Base-by-base conservation (phyloP, 2,797 vertebrate species). In the Hippoglossus hippoglossus region DNA sequence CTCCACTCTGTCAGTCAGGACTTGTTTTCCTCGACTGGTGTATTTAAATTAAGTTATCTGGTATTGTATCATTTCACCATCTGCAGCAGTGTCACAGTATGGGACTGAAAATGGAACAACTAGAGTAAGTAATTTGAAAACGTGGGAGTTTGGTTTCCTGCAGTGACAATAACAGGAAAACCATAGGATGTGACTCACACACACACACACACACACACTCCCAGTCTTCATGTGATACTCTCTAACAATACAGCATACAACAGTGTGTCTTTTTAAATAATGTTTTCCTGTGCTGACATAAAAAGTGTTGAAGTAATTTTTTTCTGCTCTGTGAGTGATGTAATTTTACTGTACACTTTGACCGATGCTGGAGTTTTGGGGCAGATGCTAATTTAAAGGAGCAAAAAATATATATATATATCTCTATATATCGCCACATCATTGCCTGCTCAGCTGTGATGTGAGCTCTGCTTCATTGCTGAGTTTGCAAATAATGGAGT, bases 121-220 rank as follows among this genome's bases (percentile, higher is more conserved):
- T 24, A n/a, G n/a, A 53, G 19, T 54, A 44, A 77, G 18, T 65
- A 51, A 24, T 44, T 2, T 55, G 19, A 41, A 74, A 70, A 65
- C 63, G 39, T 71, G 52, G 44, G 72, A 87, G 36, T 46, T 79
- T 39, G 7, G 81, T 79, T 93, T 94, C 91, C 90, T 92, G 81
- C 59, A 52, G 67, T 73, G 80, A 89, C 92, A 92, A 92, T 89
- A 84, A 90, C 87, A 91, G 93, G 92, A 93, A 93, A 81, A 74
- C 57, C 57, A 67, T 81, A 73, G 87, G 78, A 91, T 86, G 78
- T 82, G 63, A 72, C 71, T 80, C 69, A 67, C 19, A 6, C 28
- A 62, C 26, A 54, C 64, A 41, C 60, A 26, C 75, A 21, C 36
- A 56, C 46, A 28, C 60, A 34, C 31, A 31, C 41, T 46, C 44